Conservation (phyloP, 2,888 invertebrate genomes). For the Netelia virgata region DNA sequence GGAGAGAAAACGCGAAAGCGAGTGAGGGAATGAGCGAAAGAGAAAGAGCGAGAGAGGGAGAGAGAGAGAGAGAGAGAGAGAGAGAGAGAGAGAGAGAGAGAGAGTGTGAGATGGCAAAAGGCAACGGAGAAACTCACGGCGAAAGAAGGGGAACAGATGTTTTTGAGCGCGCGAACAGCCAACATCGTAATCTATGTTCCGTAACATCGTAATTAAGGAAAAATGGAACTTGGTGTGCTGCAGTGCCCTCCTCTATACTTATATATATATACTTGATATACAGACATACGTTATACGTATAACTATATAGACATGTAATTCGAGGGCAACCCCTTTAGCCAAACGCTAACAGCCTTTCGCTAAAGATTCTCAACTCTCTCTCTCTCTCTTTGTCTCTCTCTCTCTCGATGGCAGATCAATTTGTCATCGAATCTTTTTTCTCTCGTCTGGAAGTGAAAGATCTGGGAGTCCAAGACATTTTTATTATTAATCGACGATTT, state of each 20-base stretch:
- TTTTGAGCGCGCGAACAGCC: slow-evolving; percentile 81
- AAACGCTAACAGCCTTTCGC: slow-evolving; percentile 49
- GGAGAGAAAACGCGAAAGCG: slow-evolving; percentile 38
- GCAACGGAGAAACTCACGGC: slow-evolving; percentile 74
- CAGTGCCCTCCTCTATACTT: not conserved
- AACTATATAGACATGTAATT: slow-evolving; percentile 9
- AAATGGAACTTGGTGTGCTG: slow-evolving; percentile 76
- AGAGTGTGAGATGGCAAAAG: slow-evolving; percentile 50
- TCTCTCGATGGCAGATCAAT: slow-evolving; percentile 51
- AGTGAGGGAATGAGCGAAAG: not conserved
- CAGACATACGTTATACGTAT: not conserved
- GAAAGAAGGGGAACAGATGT: slow-evolving; percentile 84
- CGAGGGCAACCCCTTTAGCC: slow-evolving; percentile 49
- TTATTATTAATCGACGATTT: slow-evolving; percentile 59
- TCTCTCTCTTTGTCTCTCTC: slow-evolving; percentile 4
- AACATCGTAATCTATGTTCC: slow-evolving; percentile 85
- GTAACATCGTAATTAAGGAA: slow-evolving; percentile 84
- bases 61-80: slow-evolving; percentile 30
- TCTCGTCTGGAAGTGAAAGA: slow-evolving; percentile 60
- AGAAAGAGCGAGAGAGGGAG: slow-evolving; percentile 7
- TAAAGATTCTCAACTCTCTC: slow-evolving; percentile 51
- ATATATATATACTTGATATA: slow-evolving; percentile 1
- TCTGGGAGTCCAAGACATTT: slow-evolving; percentile 47
- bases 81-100: not conserved
- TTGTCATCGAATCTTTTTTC: slow-evolving; percentile 60